Base-by-base conservation (phyloP, 2,888 invertebrate genomes). In the Synergus umbraculus region DNA sequence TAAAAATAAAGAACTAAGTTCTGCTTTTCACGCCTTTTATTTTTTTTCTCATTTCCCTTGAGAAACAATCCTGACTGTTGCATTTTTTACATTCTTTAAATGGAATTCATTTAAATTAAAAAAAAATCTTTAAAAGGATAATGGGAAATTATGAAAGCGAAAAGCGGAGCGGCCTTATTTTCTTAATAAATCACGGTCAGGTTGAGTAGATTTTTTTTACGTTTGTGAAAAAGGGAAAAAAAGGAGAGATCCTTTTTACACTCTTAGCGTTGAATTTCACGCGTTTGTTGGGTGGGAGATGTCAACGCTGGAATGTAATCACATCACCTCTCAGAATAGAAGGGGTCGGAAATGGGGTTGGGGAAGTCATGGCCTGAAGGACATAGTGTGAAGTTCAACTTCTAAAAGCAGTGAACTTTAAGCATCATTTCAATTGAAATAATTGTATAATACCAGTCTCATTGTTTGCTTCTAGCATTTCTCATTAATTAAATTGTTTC, bases 271-370 rank as follows among this genome's bases (percentile, higher is more conserved):
- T 73, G 54, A 73, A 73, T 73, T 73, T 73, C 49, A 73, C 73
- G 73, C 73, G 73, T 73, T 73, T 73, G 73, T 73, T 73, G 41
- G 73, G 73, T 37, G 54, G 41, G 41, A 54, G 54, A 41, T 73
- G 54, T 73, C 54, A 73, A 54, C 73, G 41, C 54, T 73, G 54
- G 73, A 73, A 73, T 73, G n/a, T 54, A 73, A 73, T 73, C 73
- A 73, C 73, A 41, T 58, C 73, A 73, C 54, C 54, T 73, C 18
- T 49, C 15, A 41, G 73, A 41, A 29, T 58, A 54, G 73, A 73
- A 73, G 37, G 37, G 41, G 41, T 37, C 12, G 41, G 37, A 37
- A 73, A 41, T 54, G 54, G 54, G 10, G 54, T 73, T 54, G n/a
- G 37, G 10, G 54, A 73, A 54, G 54, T 73, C 54, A 73, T 41